These are phyloP conservation scores for Halcyon smyrnensis DNA, from an alignment of 2,797 vertebrate species.

Conservation along the genomic window DNA sequence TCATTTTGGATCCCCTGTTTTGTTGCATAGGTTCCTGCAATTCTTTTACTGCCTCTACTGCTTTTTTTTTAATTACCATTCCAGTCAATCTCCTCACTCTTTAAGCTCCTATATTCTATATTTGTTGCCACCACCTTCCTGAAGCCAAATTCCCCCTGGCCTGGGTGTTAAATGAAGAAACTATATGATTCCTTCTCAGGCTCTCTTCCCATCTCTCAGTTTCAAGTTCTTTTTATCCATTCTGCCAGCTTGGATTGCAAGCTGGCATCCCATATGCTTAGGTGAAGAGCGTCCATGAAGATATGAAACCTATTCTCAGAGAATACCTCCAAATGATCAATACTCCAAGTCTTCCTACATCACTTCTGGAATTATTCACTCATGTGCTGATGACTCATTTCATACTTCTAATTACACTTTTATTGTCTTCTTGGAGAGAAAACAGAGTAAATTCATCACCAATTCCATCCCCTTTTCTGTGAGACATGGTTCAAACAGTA, in stretches of 20 bases:
- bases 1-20: background rate
- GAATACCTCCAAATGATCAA: background rate
- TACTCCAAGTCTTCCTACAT: background rate
- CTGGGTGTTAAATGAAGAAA: slow-evolving; percentile 22
- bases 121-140: background rate
- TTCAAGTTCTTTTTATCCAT: slow-evolving; percentile 24
- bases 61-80: background rate
- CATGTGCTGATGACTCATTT: background rate
- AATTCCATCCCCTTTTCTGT: background rate
- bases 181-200: background rate
- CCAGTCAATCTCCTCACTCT: background rate
- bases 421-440: background rate
- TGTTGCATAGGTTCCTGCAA: background rate
- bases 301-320: background rate
- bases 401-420: background rate
- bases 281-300: slow-evolving; percentile 14
- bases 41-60: background rate
- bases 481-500: background rate
- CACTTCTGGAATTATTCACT: background rate
- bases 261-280: slow-evolving; percentile 54
- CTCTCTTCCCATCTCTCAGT: background rate
- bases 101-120: slow-evolving; percentile 13
- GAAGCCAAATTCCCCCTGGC: slow-evolving; percentile 21
- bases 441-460: background rate
- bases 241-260: slow-evolving; percentile 34